Evolutionary conservation across 2,888 invertebrate genomes (phyloP), one percentile per base, ranked within the genome.

Genomic region (Andrena trimmerana): DNA sequence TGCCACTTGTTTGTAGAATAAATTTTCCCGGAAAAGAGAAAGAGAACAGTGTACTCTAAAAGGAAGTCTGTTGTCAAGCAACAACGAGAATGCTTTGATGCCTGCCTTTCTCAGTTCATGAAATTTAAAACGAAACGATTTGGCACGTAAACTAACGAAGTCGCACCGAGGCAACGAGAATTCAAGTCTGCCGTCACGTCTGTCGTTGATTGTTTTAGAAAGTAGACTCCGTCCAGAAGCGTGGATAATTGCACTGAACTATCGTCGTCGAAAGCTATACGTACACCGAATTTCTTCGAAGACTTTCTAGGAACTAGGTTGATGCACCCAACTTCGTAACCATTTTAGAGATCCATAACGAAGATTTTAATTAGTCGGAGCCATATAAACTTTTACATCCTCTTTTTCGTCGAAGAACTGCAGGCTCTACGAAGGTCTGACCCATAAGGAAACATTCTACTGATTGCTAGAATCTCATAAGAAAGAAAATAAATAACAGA

Each of bases 151-250:
- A 70, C 33, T 48, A 16, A 29, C 27, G 16, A 59, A 70, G 24
- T 70, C 69, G 24, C 59, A 27, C 24, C 29, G 33, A 24, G n/a
- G 8, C 52, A 31, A 33, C 57, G 33, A 16, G 33, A 66, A 80
- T 65, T 65, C 71, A 71, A 79, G 71, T 71, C 67, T 36, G 27
- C 71, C 71, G 72, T 81, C 75, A 71, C 79, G 71, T 72, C 72
- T 63, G 33, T 27, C 68, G 60, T 62, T 74, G 69, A 81, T 81
- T 82, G 70, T 82, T 67, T 81, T 54, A 31, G 60, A 75, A 62
- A 81, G 81, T 66, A 82, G 81, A 82, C 70, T 81, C 75, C 70
- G 75, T 68, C 67, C 10, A 62, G 71, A 75, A 70, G 71, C 62
- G 70, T 68, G 57, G 74, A 82, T 82, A 81, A 82, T 82, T 81